phyloP scores from a whole-genome alignment of 1,140 invertebrate genomes.

The Bombus affinis region DNA sequence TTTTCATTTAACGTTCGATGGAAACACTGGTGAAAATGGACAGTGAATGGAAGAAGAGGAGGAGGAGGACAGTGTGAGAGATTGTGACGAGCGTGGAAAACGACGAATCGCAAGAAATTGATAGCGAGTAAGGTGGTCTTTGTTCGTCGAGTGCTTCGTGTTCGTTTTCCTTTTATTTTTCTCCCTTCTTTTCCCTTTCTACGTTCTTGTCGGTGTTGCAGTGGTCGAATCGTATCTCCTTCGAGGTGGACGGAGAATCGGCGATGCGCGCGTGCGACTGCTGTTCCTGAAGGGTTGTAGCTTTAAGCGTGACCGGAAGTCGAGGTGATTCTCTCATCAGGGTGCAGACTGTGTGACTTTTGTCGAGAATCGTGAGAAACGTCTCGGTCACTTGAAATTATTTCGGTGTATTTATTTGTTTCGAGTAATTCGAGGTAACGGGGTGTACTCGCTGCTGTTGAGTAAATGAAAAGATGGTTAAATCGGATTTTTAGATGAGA shows the following conservation, averaged over 20 bases:
- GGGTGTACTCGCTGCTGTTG: too few relatives aligned
- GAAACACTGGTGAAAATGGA: constrained; percentile 27
- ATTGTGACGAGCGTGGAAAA: constrained; percentile 23
- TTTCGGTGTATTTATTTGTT: not conserved
- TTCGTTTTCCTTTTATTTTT: not conserved
- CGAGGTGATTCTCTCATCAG: not conserved
- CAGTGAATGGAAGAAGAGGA: not conserved
- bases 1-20: constrained; percentile 7
- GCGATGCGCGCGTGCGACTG: not conserved
- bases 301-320: constrained; percentile 25
- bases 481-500: not conserved
- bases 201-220: not conserved
- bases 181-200: not conserved
- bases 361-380: not conserved
- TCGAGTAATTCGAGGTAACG: not conserved
- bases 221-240: not conserved
- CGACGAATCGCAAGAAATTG: not conserved
- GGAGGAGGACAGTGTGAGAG: constrained; percentile 31
- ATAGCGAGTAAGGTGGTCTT: not conserved
- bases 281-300: constrained; percentile 27
- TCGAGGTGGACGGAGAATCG: not conserved
- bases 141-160: not conserved
- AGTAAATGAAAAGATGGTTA: not conserved
- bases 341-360: too few relatives aligned
- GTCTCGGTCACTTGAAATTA: not conserved